These are phyloP conservation scores for Drosophila mayri DNA, from an alignment of 1,140 invertebrate genomes.

Conservation along the genomic window DNA sequence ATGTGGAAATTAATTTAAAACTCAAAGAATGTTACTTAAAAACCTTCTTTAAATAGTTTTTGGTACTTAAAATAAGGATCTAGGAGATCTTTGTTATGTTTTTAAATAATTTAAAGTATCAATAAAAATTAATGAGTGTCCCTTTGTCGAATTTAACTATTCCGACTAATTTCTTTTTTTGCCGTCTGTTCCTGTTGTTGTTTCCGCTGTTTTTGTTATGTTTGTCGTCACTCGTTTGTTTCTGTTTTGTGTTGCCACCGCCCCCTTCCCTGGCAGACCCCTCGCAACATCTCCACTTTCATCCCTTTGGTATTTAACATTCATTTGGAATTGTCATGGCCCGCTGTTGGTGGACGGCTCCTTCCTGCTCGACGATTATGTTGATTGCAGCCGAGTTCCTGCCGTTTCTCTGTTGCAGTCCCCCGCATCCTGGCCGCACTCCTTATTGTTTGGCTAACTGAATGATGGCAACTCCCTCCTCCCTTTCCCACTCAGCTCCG, in stretches of 20 bases:
- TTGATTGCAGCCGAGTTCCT: conserved; percentile 79
- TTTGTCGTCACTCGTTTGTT: conserved; percentile 71
- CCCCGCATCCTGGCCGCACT: conserved; percentile 41
- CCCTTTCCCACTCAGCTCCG: not conserved
- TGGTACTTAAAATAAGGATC: too few relatives aligned
- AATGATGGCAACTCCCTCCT: conserved; percentile 50
- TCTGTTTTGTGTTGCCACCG: conserved; percentile 41
- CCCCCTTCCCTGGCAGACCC: not conserved
- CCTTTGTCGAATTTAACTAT: not conserved
- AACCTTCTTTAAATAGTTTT: too few relatives aligned
- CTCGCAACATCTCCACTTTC: conserved; percentile 12
- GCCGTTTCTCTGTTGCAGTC: conserved; percentile 25
- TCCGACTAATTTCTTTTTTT: conserved; percentile 34
- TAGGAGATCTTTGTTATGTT: too few relatives aligned
- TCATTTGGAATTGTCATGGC: conserved; percentile 80
- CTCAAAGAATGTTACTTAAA: not conserved
- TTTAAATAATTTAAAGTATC: too few relatives aligned
- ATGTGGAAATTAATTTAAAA: not conserved
- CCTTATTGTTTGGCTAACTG: conserved; percentile 77
- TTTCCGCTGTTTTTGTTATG: conserved; percentile 63
- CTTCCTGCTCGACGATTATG: conserved; percentile 79
- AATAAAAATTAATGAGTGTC: conserved; percentile 1
- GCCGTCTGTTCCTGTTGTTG: conserved; percentile 33
- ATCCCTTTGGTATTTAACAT: conserved; percentile 73
- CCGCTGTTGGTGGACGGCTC: conserved; percentile 54